Percentiles rank a stretch among this genome's conserved stretches.
phyloP scores from a whole-genome alignment of 2,888 invertebrate genomes.

The Mesoligia furuncula region DNA sequence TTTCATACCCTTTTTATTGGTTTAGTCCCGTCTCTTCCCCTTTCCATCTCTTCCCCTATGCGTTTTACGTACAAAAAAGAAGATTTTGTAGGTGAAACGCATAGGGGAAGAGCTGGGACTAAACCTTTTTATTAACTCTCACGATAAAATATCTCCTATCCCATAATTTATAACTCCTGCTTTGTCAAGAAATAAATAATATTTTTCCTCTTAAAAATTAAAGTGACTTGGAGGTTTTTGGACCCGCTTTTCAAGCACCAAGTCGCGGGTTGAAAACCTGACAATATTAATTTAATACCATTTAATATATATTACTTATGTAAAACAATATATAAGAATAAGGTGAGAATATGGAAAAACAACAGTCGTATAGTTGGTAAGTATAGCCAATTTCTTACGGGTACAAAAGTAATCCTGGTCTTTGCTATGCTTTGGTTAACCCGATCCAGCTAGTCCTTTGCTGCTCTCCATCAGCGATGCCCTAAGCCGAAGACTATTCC shows the following conservation, averaged over 20 bases:
- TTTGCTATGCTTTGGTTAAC: too few relatives aligned
- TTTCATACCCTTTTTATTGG: conserved; percentile 21
- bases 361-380: background rate
- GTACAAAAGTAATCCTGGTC: too few relatives aligned
- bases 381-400: background rate
- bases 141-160: background rate
- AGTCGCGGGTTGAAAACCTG: background rate
- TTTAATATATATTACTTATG: background rate
- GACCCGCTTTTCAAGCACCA: conserved; percentile 25
- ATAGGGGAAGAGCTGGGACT: too few relatives aligned
- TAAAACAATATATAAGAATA: background rate
- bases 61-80: too few relatives aligned
- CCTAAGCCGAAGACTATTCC: too few relatives aligned
- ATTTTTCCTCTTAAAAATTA: background rate
- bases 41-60: too few relatives aligned
- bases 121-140: background rate
- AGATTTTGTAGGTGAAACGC: too few relatives aligned
- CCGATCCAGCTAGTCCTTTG: too few relatives aligned
- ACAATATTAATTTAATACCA: background rate
- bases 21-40: too few relatives aligned
- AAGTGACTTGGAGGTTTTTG: conserved; percentile 2
- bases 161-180: background rate
- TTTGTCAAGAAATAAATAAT: background rate
- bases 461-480: too few relatives aligned
- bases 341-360: background rate